Percentiles rank a stretch among this genome's conserved stretches.
Evolutionary conservation across 2,888 invertebrate genomes (phyloP).

Genomic region (Protonemura montana): DNA sequence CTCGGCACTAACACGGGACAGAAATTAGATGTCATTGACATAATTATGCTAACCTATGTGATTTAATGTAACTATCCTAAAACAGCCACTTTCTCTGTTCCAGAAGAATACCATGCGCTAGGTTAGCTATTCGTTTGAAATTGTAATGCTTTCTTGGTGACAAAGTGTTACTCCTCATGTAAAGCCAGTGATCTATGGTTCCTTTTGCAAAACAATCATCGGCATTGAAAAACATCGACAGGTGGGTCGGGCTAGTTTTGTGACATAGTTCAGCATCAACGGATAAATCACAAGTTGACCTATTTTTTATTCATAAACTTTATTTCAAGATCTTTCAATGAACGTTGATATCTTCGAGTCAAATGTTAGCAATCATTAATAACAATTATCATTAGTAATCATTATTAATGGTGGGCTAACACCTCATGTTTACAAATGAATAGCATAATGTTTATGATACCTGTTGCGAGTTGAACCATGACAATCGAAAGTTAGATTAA

Average conservation of each 20-base stretch:
- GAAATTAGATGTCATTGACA: background rate
- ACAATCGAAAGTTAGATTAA: background rate
- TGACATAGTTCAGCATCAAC: too few species aligned
- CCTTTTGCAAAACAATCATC: too few species aligned
- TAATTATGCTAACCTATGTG: background rate
- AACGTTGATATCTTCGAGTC: too few species aligned
- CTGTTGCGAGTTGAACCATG: background rate
- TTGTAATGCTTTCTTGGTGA: background rate
- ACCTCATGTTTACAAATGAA: background rate
- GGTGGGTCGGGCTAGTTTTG: too few species aligned
- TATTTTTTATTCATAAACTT: too few species aligned
- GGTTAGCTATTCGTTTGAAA: background rate
- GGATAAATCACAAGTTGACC: too few species aligned
- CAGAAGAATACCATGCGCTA: background rate
- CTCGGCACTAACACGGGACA: background rate
- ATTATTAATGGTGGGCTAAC: background rate
- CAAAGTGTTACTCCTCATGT: too few species aligned
- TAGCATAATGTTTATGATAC: background rate
- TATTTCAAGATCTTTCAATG: too few species aligned
- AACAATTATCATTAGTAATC: background rate
- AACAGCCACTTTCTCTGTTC: background rate
- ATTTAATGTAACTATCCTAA: background rate
- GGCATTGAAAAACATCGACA: too few species aligned
- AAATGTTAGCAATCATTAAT: background rate
- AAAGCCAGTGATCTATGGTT: too few species aligned